These are phyloP conservation scores for Nyctibius bracteatus DNA, from an alignment of 2,113 vertebrate genomes.

Conservation along the genomic window DNA sequence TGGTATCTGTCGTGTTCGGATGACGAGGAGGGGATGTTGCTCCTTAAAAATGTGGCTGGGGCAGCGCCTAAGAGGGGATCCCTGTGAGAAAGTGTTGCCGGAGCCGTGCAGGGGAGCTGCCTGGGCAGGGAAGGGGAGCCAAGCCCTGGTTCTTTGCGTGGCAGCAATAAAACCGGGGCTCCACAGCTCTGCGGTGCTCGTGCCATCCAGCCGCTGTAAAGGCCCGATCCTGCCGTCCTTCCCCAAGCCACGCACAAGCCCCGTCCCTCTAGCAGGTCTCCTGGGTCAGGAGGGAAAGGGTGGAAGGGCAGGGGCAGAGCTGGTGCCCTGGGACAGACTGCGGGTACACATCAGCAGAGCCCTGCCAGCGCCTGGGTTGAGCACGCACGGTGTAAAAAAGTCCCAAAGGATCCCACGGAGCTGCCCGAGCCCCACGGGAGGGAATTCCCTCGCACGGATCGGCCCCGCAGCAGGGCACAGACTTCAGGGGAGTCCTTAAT, in stretches of 20 bases:
- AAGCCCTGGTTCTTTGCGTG: not conserved
- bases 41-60: not conserved
- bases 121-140: not conserved
- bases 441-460: not conserved
- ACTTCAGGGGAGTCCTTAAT: not conserved
- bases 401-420: not conserved
- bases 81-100: accelerated
- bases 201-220: not conserved
- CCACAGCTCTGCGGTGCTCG: accelerated
- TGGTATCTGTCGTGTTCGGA: accelerated
- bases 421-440: not conserved
- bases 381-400: not conserved
- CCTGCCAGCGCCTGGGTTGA: not conserved
- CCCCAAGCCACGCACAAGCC: not conserved
- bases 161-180: not conserved
- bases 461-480: not conserved
- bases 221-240: not conserved
- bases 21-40: not conserved
- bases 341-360: accelerated
- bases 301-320: not conserved
- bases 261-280: not conserved
- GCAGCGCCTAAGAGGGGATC: not conserved
- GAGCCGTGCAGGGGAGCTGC: not conserved
- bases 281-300: not conserved
- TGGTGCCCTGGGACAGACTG: not conserved